Evolutionary conservation across 2,113 vertebrate genomes (phyloP).

Genomic region (Anguilla rostrata): DNA sequence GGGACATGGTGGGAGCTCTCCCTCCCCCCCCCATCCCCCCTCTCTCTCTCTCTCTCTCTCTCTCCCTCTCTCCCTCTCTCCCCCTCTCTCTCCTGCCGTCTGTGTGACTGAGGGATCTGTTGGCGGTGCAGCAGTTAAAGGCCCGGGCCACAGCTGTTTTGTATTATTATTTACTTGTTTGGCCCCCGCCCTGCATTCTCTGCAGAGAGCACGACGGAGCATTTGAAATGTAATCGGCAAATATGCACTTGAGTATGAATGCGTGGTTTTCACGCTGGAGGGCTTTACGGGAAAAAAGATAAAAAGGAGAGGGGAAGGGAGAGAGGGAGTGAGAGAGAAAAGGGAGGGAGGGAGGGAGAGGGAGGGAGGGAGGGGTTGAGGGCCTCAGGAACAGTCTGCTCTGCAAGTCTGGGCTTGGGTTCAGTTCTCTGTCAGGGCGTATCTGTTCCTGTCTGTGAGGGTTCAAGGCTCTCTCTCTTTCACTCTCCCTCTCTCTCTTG

Average conservation of each 20-base stretch:
- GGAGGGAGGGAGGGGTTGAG: slow-evolving; percentile 16
- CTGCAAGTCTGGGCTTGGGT: slow-evolving; percentile 67
- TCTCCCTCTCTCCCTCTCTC: background rate
- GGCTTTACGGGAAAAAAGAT: slow-evolving; percentile 34
- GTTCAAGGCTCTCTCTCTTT: slow-evolving; percentile 49
- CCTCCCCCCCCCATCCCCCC: background rate
- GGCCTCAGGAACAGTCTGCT: slow-evolving; percentile 27
- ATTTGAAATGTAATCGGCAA: slow-evolving; percentile 39
- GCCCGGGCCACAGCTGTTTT: slow-evolving; percentile 59
- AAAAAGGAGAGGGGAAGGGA: slow-evolving; percentile 37
- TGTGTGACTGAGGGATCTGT: slow-evolving; percentile 19
- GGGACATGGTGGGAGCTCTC: too few species aligned
- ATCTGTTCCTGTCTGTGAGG: slow-evolving; percentile 63
- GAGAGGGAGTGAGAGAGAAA: background rate
- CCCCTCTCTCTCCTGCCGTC: background rate
- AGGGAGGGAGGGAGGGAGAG: slow-evolving; percentile 50
- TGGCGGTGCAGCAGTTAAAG: slow-evolving; percentile 41
- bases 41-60: slow-evolving; percentile 20
- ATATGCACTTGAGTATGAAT: slow-evolving; percentile 40
- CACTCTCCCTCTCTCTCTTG: background rate
- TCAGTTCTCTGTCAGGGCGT: slow-evolving; percentile 64
- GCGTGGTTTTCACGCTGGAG: slow-evolving; percentile 38
- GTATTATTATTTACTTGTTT: slow-evolving; percentile 69
- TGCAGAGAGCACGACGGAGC: slow-evolving; percentile 47
- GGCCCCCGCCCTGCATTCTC: slow-evolving; percentile 60